Evolutionary conservation across 2,888 invertebrate species (phyloP), one percentile per base, ranked within the genome.

Genomic region (Axea sp.): DNA sequence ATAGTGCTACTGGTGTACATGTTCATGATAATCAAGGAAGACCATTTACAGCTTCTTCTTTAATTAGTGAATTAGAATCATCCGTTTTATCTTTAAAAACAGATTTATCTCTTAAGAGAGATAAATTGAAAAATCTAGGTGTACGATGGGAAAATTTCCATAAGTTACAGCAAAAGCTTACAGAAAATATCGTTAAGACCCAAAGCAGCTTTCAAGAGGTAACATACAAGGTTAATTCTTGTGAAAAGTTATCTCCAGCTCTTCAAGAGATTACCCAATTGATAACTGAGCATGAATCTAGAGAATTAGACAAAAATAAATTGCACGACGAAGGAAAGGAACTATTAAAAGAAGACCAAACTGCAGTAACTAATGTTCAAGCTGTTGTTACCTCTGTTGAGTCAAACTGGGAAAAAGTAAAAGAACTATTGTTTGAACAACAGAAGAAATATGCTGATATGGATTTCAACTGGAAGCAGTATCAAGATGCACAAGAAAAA

Each of bases 71-170:
- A 83, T 89, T 95, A 11, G 94, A 95, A 87, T 89, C 91, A 14
- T 92, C 92, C 82, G 90, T 93, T 0, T 91, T 92, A 68, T 90
- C 91, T 22, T 87, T 95, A 22, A 90, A 93, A 72, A 90, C 91
- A 51, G 91, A 92, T 81, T 90, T 94, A 0, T 91, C 91, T 4
- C 89, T 90, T 8, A 93, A 93, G 78, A 90, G 93, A 76, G 91
- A 92, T 77, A 89, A 91, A 43, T 89, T 94, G 4, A 91, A 93
- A 80, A 92, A 93, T 86, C 90, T 95, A 53, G 92, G 92, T 12
- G 91, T 92, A 11, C 91, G 94, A 68, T 95, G 95, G 92, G 91
- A 93, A 69, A 92, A 93, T 76, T 96, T 97, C 86, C 92, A 93
- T 77, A 88, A 91, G 4, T 88, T 94, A 60, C 94, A 96, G 80